Base-by-base conservation (phyloP, 2,797 vertebrate genomes). In the Sebastes kiyomatsui region DNA sequence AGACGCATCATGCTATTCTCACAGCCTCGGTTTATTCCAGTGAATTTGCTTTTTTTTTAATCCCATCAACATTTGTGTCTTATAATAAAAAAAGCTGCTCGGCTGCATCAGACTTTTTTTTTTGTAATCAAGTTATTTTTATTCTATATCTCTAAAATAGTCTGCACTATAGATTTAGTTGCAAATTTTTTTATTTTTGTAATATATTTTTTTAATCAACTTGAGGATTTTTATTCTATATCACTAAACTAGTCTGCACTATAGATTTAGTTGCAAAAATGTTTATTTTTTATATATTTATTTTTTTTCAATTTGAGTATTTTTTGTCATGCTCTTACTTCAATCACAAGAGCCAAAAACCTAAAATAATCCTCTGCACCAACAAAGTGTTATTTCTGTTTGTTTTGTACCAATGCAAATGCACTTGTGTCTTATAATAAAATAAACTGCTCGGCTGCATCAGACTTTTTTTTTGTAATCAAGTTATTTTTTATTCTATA, bases 1-100 rank as follows among this genome's bases (percentile, higher is more conserved):
- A 56, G 56, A 82, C 83, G 70, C 91, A 67, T 88, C 85, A 71
- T 76, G 71, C 79, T 28, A 77, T 87, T 46, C 72, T 27, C 75
- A 84, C 80, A 46, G 79, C 22, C 5, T 54, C 32, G n/a, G 14
- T 75, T 25, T 61, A 58, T 77, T 75, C 32, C 2, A 11, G 28
- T 58, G 72, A 78, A 68, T 85, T 81, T 4, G 23, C 27, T 25
- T 0, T 18, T 67, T 18, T 18, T 67, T 71, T 58, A 9, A 9
- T 32, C 7, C 1, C 6, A 11, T 1, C 5, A 13, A 4, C 32
- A 52, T 7, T 10, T 65, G 27, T n/a, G 30, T 38, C 0, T 33
- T 5, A 35, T 14, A 14, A 54, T 16, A 32, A 68, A 18, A 16
- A 13, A 30, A 33, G 32, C 22, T 30, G 16, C 0, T 7, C 8